Evolutionary conservation across 1,140 invertebrate species (phyloP).

Genomic region (Leucophenga varia): DNA sequence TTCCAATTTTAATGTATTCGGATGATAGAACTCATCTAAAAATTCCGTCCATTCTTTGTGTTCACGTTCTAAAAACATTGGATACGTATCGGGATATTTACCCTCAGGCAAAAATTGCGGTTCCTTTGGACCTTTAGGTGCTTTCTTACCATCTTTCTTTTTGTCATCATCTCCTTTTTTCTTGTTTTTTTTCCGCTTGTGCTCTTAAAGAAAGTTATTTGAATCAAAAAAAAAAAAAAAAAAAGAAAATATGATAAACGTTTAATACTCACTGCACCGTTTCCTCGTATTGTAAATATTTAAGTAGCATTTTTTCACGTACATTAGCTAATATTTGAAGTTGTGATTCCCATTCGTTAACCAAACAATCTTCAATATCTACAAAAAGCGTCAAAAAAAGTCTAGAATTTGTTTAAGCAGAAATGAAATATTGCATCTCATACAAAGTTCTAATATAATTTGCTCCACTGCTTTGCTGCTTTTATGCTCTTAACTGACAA

Average conservation of each 20-base stretch:
- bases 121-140: slow-evolving; percentile 24
- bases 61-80: slow-evolving; percentile 25
- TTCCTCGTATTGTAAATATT: slow-evolving; percentile 29
- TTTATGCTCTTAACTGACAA: too few relatives aligned
- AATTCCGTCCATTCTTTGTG: slow-evolving; percentile 27
- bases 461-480: too few relatives aligned
- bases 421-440: background rate
- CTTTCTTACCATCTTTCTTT: slow-evolving; percentile 7
- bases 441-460: too few relatives aligned
- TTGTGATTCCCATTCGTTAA: slow-evolving; percentile 35
- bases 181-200: background rate
- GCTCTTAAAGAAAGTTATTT: background rate
- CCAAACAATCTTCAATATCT: slow-evolving; percentile 27
- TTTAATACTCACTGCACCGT: slow-evolving; percentile 16
- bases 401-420: too few relatives aligned
- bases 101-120: slow-evolving; percentile 8
- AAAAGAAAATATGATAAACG: background rate
- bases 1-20: slow-evolving; percentile 18
- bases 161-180: background rate
- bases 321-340: slow-evolving; percentile 24
- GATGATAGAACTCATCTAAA: slow-evolving; percentile 32
- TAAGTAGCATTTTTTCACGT: slow-evolving; percentile 12
- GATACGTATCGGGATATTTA: slow-evolving; percentile 27
- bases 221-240: background rate
- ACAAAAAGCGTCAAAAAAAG: too few relatives aligned